phyloP scores from a whole-genome alignment of 2,113 vertebrate species.

The Esox niger region DNA sequence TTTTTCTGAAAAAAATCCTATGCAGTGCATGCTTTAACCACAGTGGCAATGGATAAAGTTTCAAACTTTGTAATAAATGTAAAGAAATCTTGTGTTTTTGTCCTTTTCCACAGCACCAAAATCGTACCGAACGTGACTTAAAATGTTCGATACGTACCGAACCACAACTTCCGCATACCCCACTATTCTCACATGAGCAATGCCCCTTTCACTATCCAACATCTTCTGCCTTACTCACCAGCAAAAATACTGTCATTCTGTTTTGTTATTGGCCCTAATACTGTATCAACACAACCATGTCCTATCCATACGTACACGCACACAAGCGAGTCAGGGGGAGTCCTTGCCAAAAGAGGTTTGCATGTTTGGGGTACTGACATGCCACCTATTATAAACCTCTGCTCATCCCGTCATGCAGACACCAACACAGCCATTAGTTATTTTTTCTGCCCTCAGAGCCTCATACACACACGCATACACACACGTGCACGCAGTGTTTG shows the following conservation, averaged over 20 bases:
- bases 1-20: no score
- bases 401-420: conserved; percentile 51
- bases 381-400: conserved; percentile 55
- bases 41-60: no score
- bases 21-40: no score
- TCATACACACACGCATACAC: no score
- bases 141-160: background rate
- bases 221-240: conserved; percentile 16
- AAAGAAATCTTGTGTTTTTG: no score
- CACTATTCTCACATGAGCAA: conserved; percentile 7
- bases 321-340: conserved; percentile 18
- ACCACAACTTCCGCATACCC: background rate
- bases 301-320: conserved; percentile 14
- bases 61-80: no score
- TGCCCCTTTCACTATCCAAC: background rate
- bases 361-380: background rate
- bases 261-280: conserved; percentile 41
- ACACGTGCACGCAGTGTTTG: no score
- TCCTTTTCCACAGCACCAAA: conserved; percentile 31
- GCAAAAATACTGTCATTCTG: conserved; percentile 40
- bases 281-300: conserved; percentile 41
- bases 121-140: conserved; percentile 14
- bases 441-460: no score
- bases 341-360: conserved; percentile 49
- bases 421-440: conserved; percentile 31